Evolutionary conservation across 2,797 vertebrate genomes (phyloP).

Genomic region (Ispidina picta): DNA sequence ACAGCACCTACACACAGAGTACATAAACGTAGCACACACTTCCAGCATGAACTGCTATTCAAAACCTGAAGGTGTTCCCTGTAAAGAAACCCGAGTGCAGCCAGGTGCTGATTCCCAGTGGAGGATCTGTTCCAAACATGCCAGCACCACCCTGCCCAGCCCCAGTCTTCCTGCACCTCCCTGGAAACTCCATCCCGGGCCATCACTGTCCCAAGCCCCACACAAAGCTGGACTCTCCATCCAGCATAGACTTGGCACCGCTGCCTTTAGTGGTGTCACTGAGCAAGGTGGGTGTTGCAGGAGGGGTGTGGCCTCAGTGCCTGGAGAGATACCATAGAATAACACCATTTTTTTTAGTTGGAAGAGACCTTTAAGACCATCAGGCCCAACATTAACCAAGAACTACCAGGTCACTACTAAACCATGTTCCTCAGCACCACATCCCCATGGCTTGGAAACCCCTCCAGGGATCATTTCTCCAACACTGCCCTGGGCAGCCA

Average conservation of each 20-base stretch:
- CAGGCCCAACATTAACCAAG: neutral
- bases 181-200: neutral
- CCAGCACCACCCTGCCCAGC: too few relatives aligned
- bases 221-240: accelerated
- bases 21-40: neutral
- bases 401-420: neutral
- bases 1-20: neutral
- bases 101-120: accelerated
- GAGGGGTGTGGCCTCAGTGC: neutral
- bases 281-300: too few relatives aligned
- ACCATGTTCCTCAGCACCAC: neutral
- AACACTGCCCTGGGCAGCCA: neutral
- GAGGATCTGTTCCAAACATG: accelerated
- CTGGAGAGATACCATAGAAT: neutral
- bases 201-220: accelerated
- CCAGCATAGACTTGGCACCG: accelerated
- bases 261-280: neutral
- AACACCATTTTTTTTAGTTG: neutral
- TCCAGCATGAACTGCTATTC: neutral
- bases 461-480: neutral
- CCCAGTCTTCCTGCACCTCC: too few relatives aligned
- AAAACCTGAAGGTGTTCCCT: neutral
- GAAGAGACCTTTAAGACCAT: neutral
- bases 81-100: accelerated
- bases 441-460: neutral